These are phyloP conservation scores for Polietes domitor DNA, from an alignment of 2,888 invertebrate genomes.

Conservation along the genomic window DNA sequence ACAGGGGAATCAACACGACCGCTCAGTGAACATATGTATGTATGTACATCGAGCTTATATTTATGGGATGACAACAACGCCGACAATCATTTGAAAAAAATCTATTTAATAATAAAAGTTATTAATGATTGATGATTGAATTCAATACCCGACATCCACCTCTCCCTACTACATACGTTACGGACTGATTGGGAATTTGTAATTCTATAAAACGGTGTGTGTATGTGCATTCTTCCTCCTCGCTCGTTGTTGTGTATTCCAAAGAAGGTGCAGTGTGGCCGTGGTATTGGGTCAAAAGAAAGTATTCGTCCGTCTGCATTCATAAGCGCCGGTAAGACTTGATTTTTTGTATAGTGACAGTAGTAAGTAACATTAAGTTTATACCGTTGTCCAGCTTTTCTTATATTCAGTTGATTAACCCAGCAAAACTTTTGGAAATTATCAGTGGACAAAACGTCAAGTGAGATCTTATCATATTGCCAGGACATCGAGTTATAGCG, in stretches of 20 bases:
- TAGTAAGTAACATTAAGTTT: background rate
- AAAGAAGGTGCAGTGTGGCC: background rate
- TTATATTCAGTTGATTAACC: no score
- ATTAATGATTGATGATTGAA: background rate
- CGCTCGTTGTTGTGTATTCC: background rate
- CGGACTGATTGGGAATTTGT: background rate
- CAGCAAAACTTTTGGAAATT: no score
- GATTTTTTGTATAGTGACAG: background rate
- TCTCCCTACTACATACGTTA: background rate
- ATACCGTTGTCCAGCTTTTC: no score
- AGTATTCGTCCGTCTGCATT: background rate
- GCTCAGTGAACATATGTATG: background rate
- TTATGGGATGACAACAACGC: background rate
- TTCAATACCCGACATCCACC: background rate
- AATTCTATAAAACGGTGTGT: background rate
- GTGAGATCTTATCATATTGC: no score
- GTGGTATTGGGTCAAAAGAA: background rate
- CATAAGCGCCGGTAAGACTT: constrained; percentile 1
- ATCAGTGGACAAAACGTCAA: no score
- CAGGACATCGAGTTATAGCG: no score
- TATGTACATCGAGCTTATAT: background rate
- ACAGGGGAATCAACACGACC: background rate
- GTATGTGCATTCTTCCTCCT: background rate
- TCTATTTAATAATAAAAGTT: background rate
- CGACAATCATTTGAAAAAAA: background rate